A percentile compares a stretch with the other conserved stretches of the same genome.
Conservation (phyloP, 2,797 vertebrate species). For the Argentina silus region DNA sequence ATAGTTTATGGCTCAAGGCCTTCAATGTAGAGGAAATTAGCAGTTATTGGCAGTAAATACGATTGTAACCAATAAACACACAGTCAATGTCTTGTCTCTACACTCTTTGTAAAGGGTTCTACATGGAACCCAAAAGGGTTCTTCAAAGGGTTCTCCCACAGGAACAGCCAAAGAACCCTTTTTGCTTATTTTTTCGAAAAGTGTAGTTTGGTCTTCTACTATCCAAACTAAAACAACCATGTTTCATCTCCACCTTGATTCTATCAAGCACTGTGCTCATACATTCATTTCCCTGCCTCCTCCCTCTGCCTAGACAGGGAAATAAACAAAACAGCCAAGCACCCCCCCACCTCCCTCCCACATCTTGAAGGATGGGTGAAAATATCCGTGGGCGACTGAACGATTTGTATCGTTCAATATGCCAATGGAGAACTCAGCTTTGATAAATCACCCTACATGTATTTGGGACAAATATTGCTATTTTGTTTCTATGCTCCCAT, state of each 20-base stretch:
- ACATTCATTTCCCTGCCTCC: conserved; percentile 45
- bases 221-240: conserved; percentile 8
- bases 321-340: conserved; percentile 38
- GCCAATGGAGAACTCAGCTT: conserved; percentile 39
- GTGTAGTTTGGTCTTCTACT: too few species aligned
- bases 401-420: conserved; percentile 54
- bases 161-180: too few species aligned
- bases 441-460: conserved; percentile 63
- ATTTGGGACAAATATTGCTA: conserved; percentile 45
- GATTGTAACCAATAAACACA: too few species aligned
- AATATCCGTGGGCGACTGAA: conserved; percentile 61
- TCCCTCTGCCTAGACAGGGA: conserved; percentile 36
- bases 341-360: conserved; percentile 20
- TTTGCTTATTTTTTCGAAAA: too few species aligned
- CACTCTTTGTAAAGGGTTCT: too few species aligned
- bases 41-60: too few species aligned
- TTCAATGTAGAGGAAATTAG: not conserved
- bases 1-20: not conserved
- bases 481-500: conserved; percentile 40
- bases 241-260: conserved; percentile 32
- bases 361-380: conserved; percentile 63
- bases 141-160: too few species aligned
- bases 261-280: conserved; percentile 15
- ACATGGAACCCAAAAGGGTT: too few species aligned
- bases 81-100: too few species aligned